A percentile compares a stretch with the other conserved stretches of the same genome.
Conservation (phyloP, 2,797 vertebrate species). For the Craterocephalus amniculus region DNA sequence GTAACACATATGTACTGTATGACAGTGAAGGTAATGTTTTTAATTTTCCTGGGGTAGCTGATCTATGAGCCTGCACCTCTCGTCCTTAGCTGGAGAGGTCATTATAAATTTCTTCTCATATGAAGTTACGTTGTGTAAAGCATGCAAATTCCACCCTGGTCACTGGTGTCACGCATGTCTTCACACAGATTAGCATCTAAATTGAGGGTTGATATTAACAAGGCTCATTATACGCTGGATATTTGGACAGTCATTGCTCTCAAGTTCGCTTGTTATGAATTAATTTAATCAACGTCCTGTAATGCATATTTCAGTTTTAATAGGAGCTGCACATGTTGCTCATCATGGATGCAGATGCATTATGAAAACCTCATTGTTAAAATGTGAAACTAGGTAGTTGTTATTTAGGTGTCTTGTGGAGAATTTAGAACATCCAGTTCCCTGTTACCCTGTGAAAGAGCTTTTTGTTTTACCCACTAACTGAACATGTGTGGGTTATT, state of each 20-base stretch:
- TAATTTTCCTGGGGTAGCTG: too few species aligned
- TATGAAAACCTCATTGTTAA: slow-evolving; percentile 19
- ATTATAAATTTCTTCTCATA: slow-evolving; percentile 36
- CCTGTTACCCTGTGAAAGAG: slow-evolving; percentile 3
- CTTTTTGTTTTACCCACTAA: background rate
- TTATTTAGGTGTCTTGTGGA: background rate
- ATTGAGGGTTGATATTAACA: slow-evolving; percentile 20
- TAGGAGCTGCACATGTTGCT: slow-evolving; percentile 16
- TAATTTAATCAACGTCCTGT: slow-evolving; percentile 10
- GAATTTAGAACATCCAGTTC: slow-evolving; percentile 24
- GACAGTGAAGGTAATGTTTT: slow-evolving; percentile 16
- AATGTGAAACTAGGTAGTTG: slow-evolving; percentile 7
- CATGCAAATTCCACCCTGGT: slow-evolving; percentile 9
- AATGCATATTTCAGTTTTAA: slow-evolving; percentile 20
- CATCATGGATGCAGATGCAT: slow-evolving; percentile 10
- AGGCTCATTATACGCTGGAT: slow-evolving; percentile 22
- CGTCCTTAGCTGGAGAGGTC: slow-evolving; percentile 22
- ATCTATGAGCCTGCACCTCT: slow-evolving; percentile 32
- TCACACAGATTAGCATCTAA: slow-evolving; percentile 32
- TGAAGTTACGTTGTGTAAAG: slow-evolving; percentile 14
- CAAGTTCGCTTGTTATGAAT: slow-evolving; percentile 26
- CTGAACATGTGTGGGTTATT: background rate
- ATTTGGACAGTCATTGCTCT: slow-evolving; percentile 20
- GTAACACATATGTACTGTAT: slow-evolving; percentile 20
- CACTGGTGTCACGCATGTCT: slow-evolving; percentile 14